Evolutionary conservation across 2,113 vertebrate genomes (phyloP), one percentile per base, ranked within the genome.

Genomic region (Myodes glareolus): DNA sequence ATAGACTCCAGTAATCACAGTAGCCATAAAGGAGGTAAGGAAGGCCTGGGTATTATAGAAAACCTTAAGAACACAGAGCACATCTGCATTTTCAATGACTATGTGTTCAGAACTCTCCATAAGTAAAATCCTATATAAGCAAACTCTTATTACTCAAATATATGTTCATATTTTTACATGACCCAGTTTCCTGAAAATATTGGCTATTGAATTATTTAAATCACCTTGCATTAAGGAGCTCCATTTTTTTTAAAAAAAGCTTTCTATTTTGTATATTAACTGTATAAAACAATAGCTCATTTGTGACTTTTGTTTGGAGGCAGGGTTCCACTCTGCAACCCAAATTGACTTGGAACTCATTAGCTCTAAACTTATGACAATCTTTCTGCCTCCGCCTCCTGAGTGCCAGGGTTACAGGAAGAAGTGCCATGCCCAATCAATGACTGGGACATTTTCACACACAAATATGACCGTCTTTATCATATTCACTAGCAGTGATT

Each of bases 21-120:
- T 7, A 58, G 21, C 25, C 63, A 63, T 27, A 87, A 80, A 76
- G 17, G 23, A 80, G 80, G 1, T 27, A 90, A 92, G 29, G 45
- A 50, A 89, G 73, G 55, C 8, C 65, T 39, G 14, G 52, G 52
- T 7, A 42, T 94, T 52, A 25, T 36, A 68, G 0, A 61, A 78
- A 92, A 36, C 14, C 23, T 42, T 23, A 52, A n/a, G 36, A 90
- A 96, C 45, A 77, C 1, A 61, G 70, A 39, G 36, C 10, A n/a
- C 73, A 42, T n/a, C 50, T 96, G 65, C 73, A 16, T 76, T 96
- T 85, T 77, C 72, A 61, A 36, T 67, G 12, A 45, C 7, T 27
- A 36, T 2, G 1, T 82, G 67, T 70, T 93, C 23, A 65, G 33
- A 97, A 93, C 68, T 91, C 42, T 93, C 96, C 86, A 17, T 92